phyloP scores from a whole-genome alignment of 2,888 invertebrate genomes.

The Prenolepis imparis region DNA sequence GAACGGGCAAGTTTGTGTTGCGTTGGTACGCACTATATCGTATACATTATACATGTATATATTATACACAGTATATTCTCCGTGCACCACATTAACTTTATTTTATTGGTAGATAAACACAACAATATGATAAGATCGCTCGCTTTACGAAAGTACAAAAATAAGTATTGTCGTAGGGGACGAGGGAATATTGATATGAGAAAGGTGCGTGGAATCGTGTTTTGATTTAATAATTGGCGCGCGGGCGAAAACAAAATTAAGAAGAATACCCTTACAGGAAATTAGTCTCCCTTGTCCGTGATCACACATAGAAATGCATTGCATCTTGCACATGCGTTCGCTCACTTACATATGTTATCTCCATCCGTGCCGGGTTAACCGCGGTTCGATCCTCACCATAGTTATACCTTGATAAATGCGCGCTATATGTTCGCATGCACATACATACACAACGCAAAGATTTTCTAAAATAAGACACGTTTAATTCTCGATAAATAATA shows the following conservation, averaged over 20 bases:
- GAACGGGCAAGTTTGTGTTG: slow-evolving; percentile 60
- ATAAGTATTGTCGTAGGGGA: slow-evolving; percentile 50
- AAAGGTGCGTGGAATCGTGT: slow-evolving; percentile 10
- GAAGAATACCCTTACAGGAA: slow-evolving; percentile 32
- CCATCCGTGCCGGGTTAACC: slow-evolving; percentile 51
- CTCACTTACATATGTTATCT: slow-evolving; percentile 13
- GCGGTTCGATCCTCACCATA: slow-evolving; percentile 17
- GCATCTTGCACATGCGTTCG: slow-evolving; percentile 59
- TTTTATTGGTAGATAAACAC: slow-evolving; percentile 44
- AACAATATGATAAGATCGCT: slow-evolving; percentile 34
- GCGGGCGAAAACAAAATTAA: background rate
- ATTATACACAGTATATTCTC: slow-evolving; percentile 6
- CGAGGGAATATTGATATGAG: slow-evolving; percentile 12
- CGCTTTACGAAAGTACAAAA: slow-evolving; percentile 57
- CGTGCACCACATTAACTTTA: slow-evolving; percentile 50
- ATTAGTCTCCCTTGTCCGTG: slow-evolving; percentile 63
- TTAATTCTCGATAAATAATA: slow-evolving; percentile 30
- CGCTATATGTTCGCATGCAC: slow-evolving; percentile 62
- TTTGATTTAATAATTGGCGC: slow-evolving; percentile 52
- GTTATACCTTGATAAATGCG: slow-evolving; percentile 30
- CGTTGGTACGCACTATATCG: slow-evolving; percentile 37
- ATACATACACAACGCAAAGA: slow-evolving; percentile 25
- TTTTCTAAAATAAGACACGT: slow-evolving; percentile 35
- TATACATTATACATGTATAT: background rate
- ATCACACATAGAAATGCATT: slow-evolving; percentile 27